Base-by-base conservation (phyloP, 2,113 vertebrate species). In the Sialia sialis region DNA sequence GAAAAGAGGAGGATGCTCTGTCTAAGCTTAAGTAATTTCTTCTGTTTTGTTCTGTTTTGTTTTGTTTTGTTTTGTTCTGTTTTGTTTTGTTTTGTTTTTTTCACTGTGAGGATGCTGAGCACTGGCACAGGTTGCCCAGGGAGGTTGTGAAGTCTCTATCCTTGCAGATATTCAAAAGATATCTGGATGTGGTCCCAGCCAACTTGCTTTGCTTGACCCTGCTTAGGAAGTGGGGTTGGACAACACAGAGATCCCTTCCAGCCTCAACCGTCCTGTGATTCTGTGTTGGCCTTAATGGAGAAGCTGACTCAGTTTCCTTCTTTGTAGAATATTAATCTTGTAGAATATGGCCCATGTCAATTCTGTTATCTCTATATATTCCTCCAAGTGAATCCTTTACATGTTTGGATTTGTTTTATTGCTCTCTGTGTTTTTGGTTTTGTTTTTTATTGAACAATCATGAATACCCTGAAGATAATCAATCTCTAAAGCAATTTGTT, bases 331-430 rank as follows among this genome's bases (percentile, higher is more conserved):
- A 12, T 2, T 32, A 18, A 25, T 75, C n/a, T 72, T 32, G 32
- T 36, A 52, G 17, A 58, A 18, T 19, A 56, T 36, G 29, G 4
- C 10, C 54, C 67, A 0, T n/a, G 36, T 48, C 0, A 6, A 9
- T 83, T 79, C 39, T 54, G 0, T 34, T 27, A 7, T 49, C 23
- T 16, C 0, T 38, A 6, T 11, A 3, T 14, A 22, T 76, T 86
- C 41, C 38, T 81, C 25, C 46, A 68, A 73, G 44, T 54, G 59
- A 72, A 79, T 51, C 17, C 23, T 91, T 76, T 36, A 20, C 15
- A 56, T 77, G 2, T 39, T 76, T 54, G 46, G 13, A 1, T 51
- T 89, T 39, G 4, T 20, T 82, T 25, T 9, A 16, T 19, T 43
- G 27, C 3, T 34, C 3, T 27, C 17, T 56, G 3, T 7, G 2